Evolutionary conservation across 2,113 vertebrate species (phyloP).

Genomic region (Paralichthys olivaceus): DNA sequence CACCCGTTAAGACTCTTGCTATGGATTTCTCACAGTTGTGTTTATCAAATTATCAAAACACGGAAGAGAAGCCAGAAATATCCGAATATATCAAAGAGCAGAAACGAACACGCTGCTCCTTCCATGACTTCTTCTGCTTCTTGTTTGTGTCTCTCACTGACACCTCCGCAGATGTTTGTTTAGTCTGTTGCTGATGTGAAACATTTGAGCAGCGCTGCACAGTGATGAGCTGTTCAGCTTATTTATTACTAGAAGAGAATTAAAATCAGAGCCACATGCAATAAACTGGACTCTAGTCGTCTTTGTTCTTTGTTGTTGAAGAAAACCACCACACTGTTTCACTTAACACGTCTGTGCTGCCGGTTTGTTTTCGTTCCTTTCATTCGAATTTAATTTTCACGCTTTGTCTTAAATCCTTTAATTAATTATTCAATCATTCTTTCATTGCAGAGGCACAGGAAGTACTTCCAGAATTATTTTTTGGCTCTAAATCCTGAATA

Average conservation of each 20-base stretch:
- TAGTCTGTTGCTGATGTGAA: neutral
- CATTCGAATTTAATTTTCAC: neutral
- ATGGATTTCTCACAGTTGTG: neutral
- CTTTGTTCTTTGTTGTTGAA: neutral
- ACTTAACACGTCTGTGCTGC: too few species aligned
- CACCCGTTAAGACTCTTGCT: neutral
- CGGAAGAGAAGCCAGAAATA: neutral
- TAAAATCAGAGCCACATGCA: constrained; percentile 18
- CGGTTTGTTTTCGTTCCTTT: too few species aligned
- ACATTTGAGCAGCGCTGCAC: neutral
- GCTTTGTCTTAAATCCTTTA: neutral
- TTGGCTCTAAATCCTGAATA: too few species aligned
- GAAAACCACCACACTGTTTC: neutral
- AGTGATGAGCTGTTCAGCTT: too few species aligned
- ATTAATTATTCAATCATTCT: neutral
- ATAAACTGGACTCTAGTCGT: neutral
- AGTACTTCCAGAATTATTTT: too few species aligned
- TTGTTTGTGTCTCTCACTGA: neutral
- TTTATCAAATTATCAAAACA: neutral
- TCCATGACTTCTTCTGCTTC: neutral
- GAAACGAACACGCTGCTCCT: neutral
- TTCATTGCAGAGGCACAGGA: neutral
- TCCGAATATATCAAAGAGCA: too few species aligned
- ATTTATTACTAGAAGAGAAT: neutral
- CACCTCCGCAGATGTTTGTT: constrained; percentile 3